Base-by-base conservation (phyloP, 2,888 invertebrate species). In the Metellina segmentata region DNA sequence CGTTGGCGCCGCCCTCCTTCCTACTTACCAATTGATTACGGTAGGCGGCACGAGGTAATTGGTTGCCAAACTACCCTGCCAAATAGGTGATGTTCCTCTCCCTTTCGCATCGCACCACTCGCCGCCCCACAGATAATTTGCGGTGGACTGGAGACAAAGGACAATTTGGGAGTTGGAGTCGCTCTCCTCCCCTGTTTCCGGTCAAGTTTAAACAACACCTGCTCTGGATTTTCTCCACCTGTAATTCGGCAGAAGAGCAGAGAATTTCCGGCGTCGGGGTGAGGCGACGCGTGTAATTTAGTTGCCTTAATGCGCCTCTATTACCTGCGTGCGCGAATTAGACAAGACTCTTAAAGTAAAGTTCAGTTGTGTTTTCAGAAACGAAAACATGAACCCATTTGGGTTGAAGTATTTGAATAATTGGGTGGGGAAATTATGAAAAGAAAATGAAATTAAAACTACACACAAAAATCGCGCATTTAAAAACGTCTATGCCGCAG, bases 1-100 rank as follows among this genome's bases (percentile, higher is more conserved):
- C 90, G 85, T 86, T 90, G 90, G 90, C 90, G 90, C 90, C 90
- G 90, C 90, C 90, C 90, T 86, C 81, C 89, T 82, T 69, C 61
- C 74, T 81, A 77, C 82, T 89, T 89, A 82, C 81, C 90, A 86
- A 90, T 90, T 90, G 90, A 90, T 90, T 90, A 86, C 75, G 72
- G 90, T 70, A 90, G 90, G 90, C 90, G 90, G 85, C 86, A 61
- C 90, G 51, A 61, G 86, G 86, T 90, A 90, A 90, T 90, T 90
- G 86, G 86, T 85, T 90, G 90, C 90, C 85, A 90, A 90, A 89
- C 89, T 77, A 86, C 81, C 16, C 81, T 75, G 75, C 90, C 86
- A 81, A 81, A 75, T 85, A 90, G 81, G 90, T 90, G 85, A 90
- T 86, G 90, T 34, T 81, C 69, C 81, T 70, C 49, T 61, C n/a